These are phyloP conservation scores for Diarsia rubi DNA, from an alignment of 2,888 invertebrate genomes.

Conservation along the genomic window DNA sequence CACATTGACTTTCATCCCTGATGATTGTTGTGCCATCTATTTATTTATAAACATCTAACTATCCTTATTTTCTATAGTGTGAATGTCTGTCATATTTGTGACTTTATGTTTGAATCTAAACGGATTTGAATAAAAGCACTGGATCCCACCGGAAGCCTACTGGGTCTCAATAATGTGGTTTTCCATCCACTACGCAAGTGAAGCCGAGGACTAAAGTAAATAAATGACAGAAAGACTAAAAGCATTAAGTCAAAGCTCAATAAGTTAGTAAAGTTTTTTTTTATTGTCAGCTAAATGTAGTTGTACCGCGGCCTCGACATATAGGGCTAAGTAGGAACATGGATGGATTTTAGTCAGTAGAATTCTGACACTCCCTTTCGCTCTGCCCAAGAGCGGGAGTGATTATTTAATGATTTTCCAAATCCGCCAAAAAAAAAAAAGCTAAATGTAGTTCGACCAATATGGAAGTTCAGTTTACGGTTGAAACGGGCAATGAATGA, in stretches of 20 bases:
- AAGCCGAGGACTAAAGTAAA: not conserved
- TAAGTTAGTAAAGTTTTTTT: no score
- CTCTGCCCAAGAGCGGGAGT: no score
- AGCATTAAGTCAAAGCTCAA: not conserved
- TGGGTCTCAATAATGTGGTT: not conserved
- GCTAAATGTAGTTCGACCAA: not conserved
- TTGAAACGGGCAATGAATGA: slow-evolving; percentile 31
- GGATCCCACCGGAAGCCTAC: not conserved
- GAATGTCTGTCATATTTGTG: not conserved
- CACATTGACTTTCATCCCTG: slow-evolving; percentile 27
- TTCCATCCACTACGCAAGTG: not conserved
- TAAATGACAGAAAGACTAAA: not conserved
- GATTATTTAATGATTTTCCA: no score
- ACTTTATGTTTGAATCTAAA: not conserved
- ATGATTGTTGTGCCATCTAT: not conserved
- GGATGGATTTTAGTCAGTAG: no score
- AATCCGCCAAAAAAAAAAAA: no score
- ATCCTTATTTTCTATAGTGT: not conserved
- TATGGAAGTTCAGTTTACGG: not conserved
- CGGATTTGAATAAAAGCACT: not conserved
- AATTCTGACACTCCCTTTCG: no score
- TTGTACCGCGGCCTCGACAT: no score
- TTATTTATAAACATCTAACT: not conserved
- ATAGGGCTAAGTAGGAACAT: no score
- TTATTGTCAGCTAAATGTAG: not conserved